Conservation (phyloP, 2,797 vertebrate species). For the Rhinophrynus dorsalis region DNA sequence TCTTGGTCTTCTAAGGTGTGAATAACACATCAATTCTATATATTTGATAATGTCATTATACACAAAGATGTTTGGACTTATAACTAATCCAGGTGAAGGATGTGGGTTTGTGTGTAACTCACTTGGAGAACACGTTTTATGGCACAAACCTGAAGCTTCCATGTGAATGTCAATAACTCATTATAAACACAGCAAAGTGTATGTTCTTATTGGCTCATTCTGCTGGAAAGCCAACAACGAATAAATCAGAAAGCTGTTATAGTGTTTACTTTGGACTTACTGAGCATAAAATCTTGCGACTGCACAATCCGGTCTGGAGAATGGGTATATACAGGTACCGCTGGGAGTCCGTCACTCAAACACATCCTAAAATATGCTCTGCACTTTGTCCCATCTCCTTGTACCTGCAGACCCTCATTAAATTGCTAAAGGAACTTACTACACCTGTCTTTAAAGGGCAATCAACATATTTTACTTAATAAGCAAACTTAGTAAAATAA, state of each 20-base stretch:
- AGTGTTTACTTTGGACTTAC: slow-evolving; percentile 42
- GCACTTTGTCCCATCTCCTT: background rate
- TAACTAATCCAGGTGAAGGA: slow-evolving; percentile 33
- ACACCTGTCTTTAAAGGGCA: background rate
- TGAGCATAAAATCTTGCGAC: slow-evolving; percentile 9
- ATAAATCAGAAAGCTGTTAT: slow-evolving; percentile 45
- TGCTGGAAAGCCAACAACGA: slow-evolving; percentile 26
- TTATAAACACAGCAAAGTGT: slow-evolving; percentile 42
- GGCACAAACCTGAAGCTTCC: slow-evolving; percentile 30
- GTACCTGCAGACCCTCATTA: background rate
- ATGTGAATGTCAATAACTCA: slow-evolving; percentile 44
- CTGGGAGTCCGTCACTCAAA: background rate
- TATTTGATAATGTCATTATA: slow-evolving; percentile 22
- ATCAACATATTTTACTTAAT: too few relatives aligned
- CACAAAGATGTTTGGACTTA: slow-evolving; percentile 15
- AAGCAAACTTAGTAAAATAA: too few relatives aligned
- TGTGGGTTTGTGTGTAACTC: slow-evolving; percentile 26
- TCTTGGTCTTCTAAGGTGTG: too few relatives aligned
- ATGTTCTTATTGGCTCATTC: slow-evolving; percentile 41
- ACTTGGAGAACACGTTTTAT: slow-evolving; percentile 18
- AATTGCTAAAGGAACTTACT: background rate
- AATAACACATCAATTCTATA: background rate
- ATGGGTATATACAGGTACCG: background rate
- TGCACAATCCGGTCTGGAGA: background rate
- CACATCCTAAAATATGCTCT: slow-evolving; percentile 5